phyloP scores from a whole-genome alignment of 2,113 vertebrate genomes.

The Archilochus colubris region DNA sequence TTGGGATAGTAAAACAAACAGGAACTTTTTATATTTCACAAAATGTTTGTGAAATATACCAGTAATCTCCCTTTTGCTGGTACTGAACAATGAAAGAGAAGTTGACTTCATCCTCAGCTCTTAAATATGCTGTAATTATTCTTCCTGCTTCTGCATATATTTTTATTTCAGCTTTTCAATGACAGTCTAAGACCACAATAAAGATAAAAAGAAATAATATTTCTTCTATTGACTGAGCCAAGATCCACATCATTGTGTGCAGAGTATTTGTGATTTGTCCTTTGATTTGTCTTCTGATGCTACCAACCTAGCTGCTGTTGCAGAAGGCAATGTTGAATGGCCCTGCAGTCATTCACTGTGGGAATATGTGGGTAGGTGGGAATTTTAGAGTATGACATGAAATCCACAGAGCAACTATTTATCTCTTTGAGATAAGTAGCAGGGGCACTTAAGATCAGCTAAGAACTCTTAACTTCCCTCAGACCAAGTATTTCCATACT shows the following conservation, averaged over 20 bases:
- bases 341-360: background rate
- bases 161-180: background rate
- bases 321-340: background rate
- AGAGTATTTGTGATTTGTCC: background rate
- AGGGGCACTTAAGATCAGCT: background rate
- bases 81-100: background rate
- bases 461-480: background rate
- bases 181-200: rapidly evolving
- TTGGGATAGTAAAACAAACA: background rate
- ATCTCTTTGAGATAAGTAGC: background rate
- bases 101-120: background rate
- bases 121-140: background rate
- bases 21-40: background rate
- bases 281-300: background rate
- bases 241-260: background rate
- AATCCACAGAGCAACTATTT: background rate
- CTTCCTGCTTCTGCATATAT: background rate
- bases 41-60: background rate
- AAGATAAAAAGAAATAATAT: background rate
- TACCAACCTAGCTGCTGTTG: background rate
- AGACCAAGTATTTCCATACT: background rate
- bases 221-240: background rate
- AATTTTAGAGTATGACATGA: background rate
- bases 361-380: rapidly evolving
- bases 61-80: background rate